A percentile compares a stretch with the other conserved stretches of the same genome.
Conservation (phyloP, 2,797 vertebrate genomes). For the Tachyglossus aculeatus region DNA sequence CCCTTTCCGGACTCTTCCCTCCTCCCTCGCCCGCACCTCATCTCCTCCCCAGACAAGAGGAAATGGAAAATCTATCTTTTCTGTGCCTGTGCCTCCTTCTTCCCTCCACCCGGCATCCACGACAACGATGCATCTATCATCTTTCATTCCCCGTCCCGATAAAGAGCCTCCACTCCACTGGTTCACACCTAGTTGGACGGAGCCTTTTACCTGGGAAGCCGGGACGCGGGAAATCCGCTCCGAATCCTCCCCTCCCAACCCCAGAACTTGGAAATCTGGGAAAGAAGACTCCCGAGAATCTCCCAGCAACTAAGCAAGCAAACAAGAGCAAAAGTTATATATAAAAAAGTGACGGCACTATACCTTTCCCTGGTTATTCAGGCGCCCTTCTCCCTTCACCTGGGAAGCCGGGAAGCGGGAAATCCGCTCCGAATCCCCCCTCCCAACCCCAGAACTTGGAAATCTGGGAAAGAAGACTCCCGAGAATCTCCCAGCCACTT, state of each 20-base stretch:
- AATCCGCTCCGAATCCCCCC: neutral
- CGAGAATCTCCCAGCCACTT: conserved; percentile 7
- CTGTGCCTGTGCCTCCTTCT: neutral
- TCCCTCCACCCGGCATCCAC: neutral
- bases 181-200: conserved; percentile 5
- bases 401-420: neutral
- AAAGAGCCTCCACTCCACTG: neutral
- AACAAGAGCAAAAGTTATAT: conserved; percentile 56
- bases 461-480: neutral
- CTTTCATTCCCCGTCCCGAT: neutral
- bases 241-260: neutral
- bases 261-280: too few species aligned
- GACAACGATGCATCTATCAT: neutral
- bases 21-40: neutral
- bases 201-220: neutral
- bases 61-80: neutral
- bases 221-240: neutral
- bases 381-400: neutral
- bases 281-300: neutral
- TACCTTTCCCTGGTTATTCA: conserved; percentile 65
- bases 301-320: conserved; percentile 32
- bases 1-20: neutral
- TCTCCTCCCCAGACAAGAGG: neutral
- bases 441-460: too few species aligned
- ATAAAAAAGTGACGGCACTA: conserved; percentile 54